Base-by-base conservation (phyloP, 2,888 invertebrate species). In the Cyrtodaria siliqua region DNA sequence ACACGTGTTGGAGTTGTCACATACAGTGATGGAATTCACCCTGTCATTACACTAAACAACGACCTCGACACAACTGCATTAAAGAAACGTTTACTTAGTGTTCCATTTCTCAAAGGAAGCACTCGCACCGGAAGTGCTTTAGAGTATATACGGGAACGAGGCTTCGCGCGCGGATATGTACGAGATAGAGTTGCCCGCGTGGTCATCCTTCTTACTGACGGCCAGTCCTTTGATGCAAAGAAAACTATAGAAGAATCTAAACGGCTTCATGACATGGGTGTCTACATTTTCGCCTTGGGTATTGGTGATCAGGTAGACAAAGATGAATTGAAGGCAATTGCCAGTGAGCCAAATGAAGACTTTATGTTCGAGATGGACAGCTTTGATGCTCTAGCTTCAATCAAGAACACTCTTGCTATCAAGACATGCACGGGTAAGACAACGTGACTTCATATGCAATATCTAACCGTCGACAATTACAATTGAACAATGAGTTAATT, bases 1-100 rank as follows among this genome's bases (percentile, higher is more conserved):
- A 88, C 86, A 2, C 76, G 87, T 16, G 84, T 89, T 12, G 88
- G 86, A 4, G 63, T 89, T 6, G 79, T 84, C 9, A 77, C 82
- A 29, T 89, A 83, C 63, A 85, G 84, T 63, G 78, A 85, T 27
- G 67, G 55, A 6, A 73, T 80, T n/a, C 55, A 78, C 23, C 59
- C 67, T 6, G 74, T 83, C 20, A 84, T 88, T 66, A 42, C 70
- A 47, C 77, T 89, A 16, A 56, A 77, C 52, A 71, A 66, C 18
- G 68, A 70, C 42, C 42, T 23, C 33, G 61, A 59, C 57, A 83
- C 83, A 55, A 26, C 50, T 0, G 52, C 66, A 6, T 57, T 87
- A n/a, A 61, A 82, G 38, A 20, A 26, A 1, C 82, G 80, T 38
- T 70, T 89, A 26, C 14, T 56, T 1, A 49, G 66, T 0, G 57